Conservation (phyloP, 2,113 vertebrate genomes). For the Gymnocephalus cernua region DNA sequence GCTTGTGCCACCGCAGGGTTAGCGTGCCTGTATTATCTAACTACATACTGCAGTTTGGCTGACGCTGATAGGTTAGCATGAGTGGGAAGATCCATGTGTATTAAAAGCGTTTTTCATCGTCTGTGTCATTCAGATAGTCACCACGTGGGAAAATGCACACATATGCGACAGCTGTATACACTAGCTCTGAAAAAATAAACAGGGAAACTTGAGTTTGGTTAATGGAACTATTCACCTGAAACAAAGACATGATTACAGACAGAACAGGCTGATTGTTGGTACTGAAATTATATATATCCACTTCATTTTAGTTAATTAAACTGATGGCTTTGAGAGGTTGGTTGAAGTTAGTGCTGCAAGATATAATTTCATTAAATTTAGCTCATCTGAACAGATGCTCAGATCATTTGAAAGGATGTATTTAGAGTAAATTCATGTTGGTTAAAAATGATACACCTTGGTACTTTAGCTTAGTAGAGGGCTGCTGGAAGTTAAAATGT, state of each 20-base stretch:
- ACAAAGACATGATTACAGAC: slow-evolving; percentile 50
- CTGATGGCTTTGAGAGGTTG: slow-evolving; percentile 27
- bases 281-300: slow-evolving; percentile 44
- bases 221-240: slow-evolving; percentile 35
- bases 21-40: slow-evolving; percentile 81
- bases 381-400: slow-evolving; percentile 15
- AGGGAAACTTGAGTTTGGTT: slow-evolving; percentile 36
- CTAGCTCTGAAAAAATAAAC: slow-evolving; percentile 41
- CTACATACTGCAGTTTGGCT: slow-evolving; percentile 74
- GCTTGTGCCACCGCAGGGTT: slow-evolving; percentile 64
- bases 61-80: slow-evolving; percentile 75
- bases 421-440: slow-evolving; percentile 21
- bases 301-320: slow-evolving; percentile 46
- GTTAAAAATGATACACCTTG: slow-evolving; percentile 19
- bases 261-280: slow-evolving; percentile 16
- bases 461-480: too few species aligned
- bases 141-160: slow-evolving; percentile 68
- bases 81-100: slow-evolving; percentile 78
- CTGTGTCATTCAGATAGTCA: slow-evolving; percentile 75
- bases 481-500: background rate
- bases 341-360: slow-evolving; percentile 17
- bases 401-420: slow-evolving; percentile 19
- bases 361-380: slow-evolving; percentile 39
- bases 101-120: slow-evolving; percentile 78
- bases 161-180: slow-evolving; percentile 53